Evolutionary conservation across 2,113 vertebrate species (phyloP).

Genomic region (Tor tambroides): DNA sequence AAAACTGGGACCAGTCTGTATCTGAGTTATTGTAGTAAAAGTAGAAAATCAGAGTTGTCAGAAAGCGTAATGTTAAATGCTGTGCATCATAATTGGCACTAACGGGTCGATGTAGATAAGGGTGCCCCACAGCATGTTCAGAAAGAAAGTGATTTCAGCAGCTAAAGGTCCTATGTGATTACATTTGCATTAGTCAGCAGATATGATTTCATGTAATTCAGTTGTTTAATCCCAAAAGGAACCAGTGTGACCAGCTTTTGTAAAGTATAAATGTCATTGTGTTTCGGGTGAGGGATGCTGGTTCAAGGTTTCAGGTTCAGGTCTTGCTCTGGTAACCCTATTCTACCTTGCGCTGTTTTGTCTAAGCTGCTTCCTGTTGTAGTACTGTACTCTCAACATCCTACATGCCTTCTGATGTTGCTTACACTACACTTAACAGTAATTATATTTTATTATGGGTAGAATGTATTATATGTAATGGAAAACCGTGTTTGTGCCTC

Average conservation of each 20-base stretch:
- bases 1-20: not conserved
- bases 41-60: not conserved
- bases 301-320: not conserved
- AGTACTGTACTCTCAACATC: not conserved
- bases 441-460: not conserved
- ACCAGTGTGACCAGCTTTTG: not conserved
- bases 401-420: not conserved
- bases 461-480: not conserved
- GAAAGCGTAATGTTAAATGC: not conserved
- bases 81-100: not conserved
- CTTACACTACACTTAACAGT: conserved; percentile 3
- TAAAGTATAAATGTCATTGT: not conserved
- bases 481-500: not conserved
- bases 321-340: too few species aligned
- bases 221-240: not conserved
- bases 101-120: too few species aligned
- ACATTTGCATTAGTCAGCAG: not conserved
- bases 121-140: not conserved
- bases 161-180: not conserved
- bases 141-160: not conserved
- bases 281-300: not conserved
- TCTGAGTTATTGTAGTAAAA: not conserved
- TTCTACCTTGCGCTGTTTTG: not conserved
- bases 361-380: not conserved
- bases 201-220: not conserved